Evolutionary conservation across 2,888 invertebrate species (phyloP), one percentile per base, ranked within the genome.

Genomic region (Entomobrya multifasciata): DNA sequence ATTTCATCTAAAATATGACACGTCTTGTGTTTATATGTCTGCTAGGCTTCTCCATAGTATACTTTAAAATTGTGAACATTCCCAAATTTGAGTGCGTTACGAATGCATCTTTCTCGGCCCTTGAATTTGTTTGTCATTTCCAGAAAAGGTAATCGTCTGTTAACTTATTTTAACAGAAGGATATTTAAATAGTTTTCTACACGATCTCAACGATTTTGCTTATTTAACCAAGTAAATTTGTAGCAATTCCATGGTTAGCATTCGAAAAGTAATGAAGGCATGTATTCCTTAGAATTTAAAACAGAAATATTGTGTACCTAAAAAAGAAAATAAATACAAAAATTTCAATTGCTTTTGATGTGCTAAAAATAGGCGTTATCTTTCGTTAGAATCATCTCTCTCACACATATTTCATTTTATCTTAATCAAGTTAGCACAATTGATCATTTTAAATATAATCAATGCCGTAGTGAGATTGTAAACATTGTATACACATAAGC

Each of bases 401-500:
- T 36, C 36, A 8, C 8, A 36, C 8, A 4, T 36, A 36, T 36
- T 6, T 36, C 36, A 8, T 65, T 13, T 65, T 65, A 65, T 65
- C 62, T 65, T 36, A 65, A 65, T 65, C 11, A 65, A 36, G 27
- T 65, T 65, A 36, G 30, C 62, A 5, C 17, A 8, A 65, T 65
- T 65, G 62, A 65, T 65, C 36, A 11, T 65, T 65, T 5, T 65
- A 65, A 65, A 65, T 30, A 65, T 55, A 55, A 55, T 22, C 55
- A 36, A 36, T 36, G 36, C 36, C 4, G 25, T 57, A 70, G 25
- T 3, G 11, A 44, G 25, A 70, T 22, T 22, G 47, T 1, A 22
- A 20, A 5, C 6, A 70, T 47, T 70, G 4, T 20, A 30, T n/a
- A 30, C 15, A 6, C 20, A 20, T 55, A 55, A 11, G 44, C 36